Base-by-base conservation (phyloP, 2,797 vertebrate species). In the Heliangelus exortis region DNA sequence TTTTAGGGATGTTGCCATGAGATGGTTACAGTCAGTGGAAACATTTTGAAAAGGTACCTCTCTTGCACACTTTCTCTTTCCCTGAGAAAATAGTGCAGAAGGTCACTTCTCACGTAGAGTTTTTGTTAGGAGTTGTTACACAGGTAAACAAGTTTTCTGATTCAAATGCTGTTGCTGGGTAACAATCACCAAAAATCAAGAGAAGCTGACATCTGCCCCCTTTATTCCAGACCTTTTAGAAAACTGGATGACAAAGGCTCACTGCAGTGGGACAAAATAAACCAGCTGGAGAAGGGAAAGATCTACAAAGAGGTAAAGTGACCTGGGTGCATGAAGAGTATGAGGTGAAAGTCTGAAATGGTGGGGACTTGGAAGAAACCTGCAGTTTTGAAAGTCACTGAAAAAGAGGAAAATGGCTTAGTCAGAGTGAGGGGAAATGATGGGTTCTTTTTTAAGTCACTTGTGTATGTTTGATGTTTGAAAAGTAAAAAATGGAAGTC, bases 201-300 rank as follows among this genome's bases (percentile, higher is more conserved):
- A 87, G 63, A 53, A 68, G 48, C 72, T 95, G 26, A 92, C 20
- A 15, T 87, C 65, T 87, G 17, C 10, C 25, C 22, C 31, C 12
- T 76, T 74, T 59, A 65, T 73, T 51, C 48, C 86, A 98, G 98
- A 94, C 98, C 98, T 89, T 98, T 98, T 94, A 76, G 98, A 89
- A 98, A 98, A 97, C 96, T 98, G 25, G 98, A 98, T 73, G 98
- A 98, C 83, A 97, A 93, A 50, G 98, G 98, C 15, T 97, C 97
- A 4, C 96, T 98, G 31, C 98, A 98, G 47, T 98, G 98, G 98
- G 98, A 98, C 94, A 98, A 98, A 57, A 98, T 98, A 95, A 97
- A 92, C 63, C 96, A 96, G 58, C 92, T 98, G 92, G 98, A 98
- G 89, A 98, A 98, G 86, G 98, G 98, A 67, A 98, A 98, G 95